phyloP scores from a whole-genome alignment of 2,888 invertebrate species.

The Cremastobaeus sp. region DNA sequence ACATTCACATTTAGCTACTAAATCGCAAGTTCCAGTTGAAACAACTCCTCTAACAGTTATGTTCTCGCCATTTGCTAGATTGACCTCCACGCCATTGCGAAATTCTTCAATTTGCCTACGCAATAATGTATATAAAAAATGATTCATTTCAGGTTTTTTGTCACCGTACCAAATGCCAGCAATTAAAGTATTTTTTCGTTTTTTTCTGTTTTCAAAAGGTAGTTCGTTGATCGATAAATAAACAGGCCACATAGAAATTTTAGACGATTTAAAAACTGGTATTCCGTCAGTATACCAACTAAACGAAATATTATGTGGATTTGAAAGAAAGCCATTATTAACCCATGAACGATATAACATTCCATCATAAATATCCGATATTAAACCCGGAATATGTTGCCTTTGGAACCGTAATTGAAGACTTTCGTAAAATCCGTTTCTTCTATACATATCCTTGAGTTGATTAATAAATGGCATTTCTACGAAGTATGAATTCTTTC shows the following conservation, averaged over 20 bases:
- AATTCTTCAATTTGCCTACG: conserved; percentile 6
- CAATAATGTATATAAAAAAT: conserved; percentile 16
- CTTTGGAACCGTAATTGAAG: not conserved
- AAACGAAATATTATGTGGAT: not conserved
- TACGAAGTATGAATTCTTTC: conserved; percentile 25
- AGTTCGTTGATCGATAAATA: too few species aligned
- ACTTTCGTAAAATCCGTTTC: not conserved
- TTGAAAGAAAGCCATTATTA: too few species aligned
- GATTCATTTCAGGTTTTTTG: conserved; percentile 23
- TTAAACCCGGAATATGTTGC: conserved; percentile 7
- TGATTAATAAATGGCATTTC: conserved; percentile 30
- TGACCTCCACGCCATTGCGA: not conserved
- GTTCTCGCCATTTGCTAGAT: not conserved
- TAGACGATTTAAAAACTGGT: too few species aligned
- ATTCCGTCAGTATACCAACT: conserved; percentile 1
- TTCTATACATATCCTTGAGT: conserved; percentile 15
- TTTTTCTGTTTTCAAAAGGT: too few species aligned
- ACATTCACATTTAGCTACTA: conserved; percentile 7
- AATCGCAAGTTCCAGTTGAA: not conserved
- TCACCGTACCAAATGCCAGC: conserved; percentile 18
- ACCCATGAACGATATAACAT: conserved; percentile 22
- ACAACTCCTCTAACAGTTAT: not conserved
- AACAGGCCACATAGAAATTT: too few species aligned
- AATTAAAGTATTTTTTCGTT: conserved; percentile 20
- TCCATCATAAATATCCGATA: conserved; percentile 43